Conservation (phyloP, 2,888 invertebrate species). For the Vanessa cardui region DNA sequence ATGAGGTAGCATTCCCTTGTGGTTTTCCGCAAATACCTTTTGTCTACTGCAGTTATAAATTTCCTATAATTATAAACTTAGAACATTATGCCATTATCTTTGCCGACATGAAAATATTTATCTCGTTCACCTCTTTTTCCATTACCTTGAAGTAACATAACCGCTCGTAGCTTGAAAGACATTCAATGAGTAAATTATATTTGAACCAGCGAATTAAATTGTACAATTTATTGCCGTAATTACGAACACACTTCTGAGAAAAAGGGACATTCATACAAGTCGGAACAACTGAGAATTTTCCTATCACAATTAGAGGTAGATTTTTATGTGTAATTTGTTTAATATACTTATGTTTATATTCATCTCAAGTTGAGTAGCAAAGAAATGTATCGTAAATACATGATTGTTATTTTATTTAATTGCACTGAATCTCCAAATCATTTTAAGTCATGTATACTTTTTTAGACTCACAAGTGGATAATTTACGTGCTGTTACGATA, state of each 20-base stretch:
- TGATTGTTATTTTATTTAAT: too few species aligned
- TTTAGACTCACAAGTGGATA: too few species aligned
- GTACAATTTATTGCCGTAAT: constrained; percentile 26
- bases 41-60: constrained; percentile 18
- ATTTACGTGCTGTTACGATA: too few species aligned
- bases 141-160: constrained; percentile 38
- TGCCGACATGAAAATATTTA: constrained; percentile 30
- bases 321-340: background rate
- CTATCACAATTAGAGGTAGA: background rate
- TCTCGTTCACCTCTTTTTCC: constrained; percentile 35
- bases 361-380: too few species aligned
- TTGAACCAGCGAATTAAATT: constrained; percentile 29
- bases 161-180: constrained; percentile 15
- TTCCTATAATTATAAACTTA: constrained; percentile 33
- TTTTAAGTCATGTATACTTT: too few species aligned
- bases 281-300: background rate
- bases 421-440: too few species aligned
- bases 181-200: constrained; percentile 19
- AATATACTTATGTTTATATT: too few species aligned
- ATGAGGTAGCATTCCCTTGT: constrained; percentile 1
- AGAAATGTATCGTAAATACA: too few species aligned
- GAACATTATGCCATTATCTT: constrained; percentile 19
- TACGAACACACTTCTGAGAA: constrained; percentile 19
- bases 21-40: constrained; percentile 26
- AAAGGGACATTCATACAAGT: background rate